Conservation (phyloP, 37 sponge, comb jelly and placozoan species). For the Hexactinellida sp. region DNA sequence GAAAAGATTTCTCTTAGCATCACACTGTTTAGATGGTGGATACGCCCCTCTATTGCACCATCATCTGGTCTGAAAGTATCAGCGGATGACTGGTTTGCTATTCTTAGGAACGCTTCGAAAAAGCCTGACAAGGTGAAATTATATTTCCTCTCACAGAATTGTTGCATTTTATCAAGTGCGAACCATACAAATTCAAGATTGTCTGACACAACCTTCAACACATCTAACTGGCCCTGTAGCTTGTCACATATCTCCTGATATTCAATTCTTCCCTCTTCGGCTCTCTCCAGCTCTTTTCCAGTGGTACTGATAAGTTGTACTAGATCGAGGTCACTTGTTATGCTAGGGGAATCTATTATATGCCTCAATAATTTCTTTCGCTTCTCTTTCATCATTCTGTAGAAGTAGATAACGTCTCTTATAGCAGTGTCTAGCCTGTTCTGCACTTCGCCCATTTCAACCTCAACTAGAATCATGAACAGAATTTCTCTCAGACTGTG, state of each 20-base stretch:
- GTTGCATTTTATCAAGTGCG: neutral
- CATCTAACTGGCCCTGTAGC: neutral
- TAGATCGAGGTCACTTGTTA: neutral
- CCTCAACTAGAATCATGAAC: neutral
- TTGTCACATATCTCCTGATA: conserved; percentile 9
- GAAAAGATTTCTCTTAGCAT: neutral
- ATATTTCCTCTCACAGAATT: neutral
- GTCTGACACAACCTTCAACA: neutral
- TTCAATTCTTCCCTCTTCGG: neutral
- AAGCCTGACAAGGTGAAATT: neutral
- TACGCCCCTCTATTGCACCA: neutral
- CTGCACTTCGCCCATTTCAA: neutral
- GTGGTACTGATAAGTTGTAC: neutral
- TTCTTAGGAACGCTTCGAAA: neutral
- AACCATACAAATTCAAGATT: neutral
- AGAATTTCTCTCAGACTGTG: neutral
- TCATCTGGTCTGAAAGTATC: neutral
- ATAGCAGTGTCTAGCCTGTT: neutral
- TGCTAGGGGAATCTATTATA: neutral
- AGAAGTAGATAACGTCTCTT: neutral
- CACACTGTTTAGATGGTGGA: neutral
- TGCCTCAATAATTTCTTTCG: neutral
- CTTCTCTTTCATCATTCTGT: neutral
- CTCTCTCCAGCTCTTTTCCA: neutral
- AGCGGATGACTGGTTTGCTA: neutral